Evolutionary conservation across 64 coral and sea anemone genomes (phyloP).

Genomic region (Trachythela sp.): DNA sequence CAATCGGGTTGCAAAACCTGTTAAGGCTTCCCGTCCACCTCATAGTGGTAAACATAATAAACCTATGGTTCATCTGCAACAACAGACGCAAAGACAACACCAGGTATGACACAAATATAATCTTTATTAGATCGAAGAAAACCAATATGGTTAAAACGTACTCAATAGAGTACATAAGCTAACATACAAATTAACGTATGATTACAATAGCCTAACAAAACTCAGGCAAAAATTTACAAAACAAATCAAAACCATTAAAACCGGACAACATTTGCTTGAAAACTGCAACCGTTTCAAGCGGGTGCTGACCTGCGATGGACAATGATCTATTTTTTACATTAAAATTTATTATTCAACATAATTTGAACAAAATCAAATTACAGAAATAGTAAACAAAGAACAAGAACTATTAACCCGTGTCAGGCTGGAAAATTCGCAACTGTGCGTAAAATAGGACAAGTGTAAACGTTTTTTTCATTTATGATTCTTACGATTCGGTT

Average conservation of each 20-base stretch:
- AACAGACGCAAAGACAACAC: too few relatives aligned
- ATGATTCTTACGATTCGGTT: too few relatives aligned
- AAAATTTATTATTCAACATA: background rate
- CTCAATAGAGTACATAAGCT: background rate
- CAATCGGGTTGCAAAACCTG: too few relatives aligned
- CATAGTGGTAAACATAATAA: too few relatives aligned
- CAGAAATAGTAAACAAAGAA: background rate
- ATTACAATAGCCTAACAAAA: background rate
- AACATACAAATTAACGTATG: background rate
- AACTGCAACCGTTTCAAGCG: background rate
- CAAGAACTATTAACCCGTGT: background rate
- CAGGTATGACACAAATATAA: background rate
- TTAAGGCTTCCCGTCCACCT: too few relatives aligned
- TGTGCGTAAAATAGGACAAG: background rate
- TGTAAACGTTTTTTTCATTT: too few relatives aligned
- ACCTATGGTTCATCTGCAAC: too few relatives aligned
- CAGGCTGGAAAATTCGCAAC: background rate
- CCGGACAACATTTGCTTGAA: background rate
- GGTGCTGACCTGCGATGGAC: background rate
- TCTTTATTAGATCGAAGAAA: background rate
- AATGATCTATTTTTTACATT: background rate
- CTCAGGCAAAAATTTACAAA: background rate
- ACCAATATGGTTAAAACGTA: slow-evolving; percentile 3
- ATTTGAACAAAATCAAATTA: background rate
- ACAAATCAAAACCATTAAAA: background rate